Evolutionary conservation across 2,113 vertebrate species (phyloP).

Genomic region (Perca schrenkii): DNA sequence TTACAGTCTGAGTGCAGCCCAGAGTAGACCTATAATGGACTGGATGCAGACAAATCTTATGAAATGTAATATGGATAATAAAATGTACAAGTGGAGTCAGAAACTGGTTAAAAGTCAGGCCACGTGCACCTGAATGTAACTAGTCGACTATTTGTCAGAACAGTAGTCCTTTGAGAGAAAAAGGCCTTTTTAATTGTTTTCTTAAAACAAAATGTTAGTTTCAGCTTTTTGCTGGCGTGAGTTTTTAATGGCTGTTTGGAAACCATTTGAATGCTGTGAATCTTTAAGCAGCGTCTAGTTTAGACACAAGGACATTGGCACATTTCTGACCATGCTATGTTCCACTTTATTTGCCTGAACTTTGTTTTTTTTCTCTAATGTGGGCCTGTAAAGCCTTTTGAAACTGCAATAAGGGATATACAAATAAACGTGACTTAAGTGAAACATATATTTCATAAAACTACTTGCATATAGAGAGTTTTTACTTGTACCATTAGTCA

Average conservation of each 20-base stretch:
- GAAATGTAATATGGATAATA: background rate
- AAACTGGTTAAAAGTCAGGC: slow-evolving; percentile 28
- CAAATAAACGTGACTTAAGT: background rate
- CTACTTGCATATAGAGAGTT: background rate
- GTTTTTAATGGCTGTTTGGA: slow-evolving; percentile 18
- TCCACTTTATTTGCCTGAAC: background rate
- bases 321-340: slow-evolving; percentile 3
- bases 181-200: slow-evolving; percentile 17
- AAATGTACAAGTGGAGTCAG: slow-evolving; percentile 27
- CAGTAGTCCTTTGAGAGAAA: slow-evolving; percentile 20
- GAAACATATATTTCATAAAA: background rate
- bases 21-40: slow-evolving; percentile 6
- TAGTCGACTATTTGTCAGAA: slow-evolving; percentile 29
- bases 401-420: slow-evolving; percentile 22
- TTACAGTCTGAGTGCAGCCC: slow-evolving; percentile 36
- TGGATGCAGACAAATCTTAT: background rate
- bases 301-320: slow-evolving; percentile 41
- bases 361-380: background rate
- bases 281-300: slow-evolving; percentile 16
- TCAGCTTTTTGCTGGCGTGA: slow-evolving; percentile 13
- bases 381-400: background rate
- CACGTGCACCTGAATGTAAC: slow-evolving; percentile 71
- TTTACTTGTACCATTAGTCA: background rate
- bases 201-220: slow-evolving; percentile 14
- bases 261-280: slow-evolving; percentile 45